phyloP scores from a whole-genome alignment of 2,797 vertebrate species.

The Oryzias sinensis region DNA sequence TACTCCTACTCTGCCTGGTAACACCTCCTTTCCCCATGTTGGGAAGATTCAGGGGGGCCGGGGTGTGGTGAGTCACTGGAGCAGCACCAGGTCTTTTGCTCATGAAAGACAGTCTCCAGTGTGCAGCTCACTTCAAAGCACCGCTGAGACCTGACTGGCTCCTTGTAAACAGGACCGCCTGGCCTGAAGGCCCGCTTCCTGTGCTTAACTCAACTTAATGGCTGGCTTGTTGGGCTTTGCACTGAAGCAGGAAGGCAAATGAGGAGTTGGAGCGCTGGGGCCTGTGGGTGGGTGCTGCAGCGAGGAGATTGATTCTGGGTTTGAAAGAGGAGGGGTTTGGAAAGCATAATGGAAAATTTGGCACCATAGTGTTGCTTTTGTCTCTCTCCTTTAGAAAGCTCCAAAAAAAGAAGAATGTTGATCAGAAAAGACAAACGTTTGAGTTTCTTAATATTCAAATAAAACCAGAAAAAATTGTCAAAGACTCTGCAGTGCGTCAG shows the following conservation, averaged over 20 bases:
- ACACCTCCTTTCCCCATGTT: constrained; percentile 39
- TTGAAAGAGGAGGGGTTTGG: constrained; percentile 51
- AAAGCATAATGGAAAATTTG: constrained; percentile 64
- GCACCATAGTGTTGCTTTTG: constrained; percentile 62
- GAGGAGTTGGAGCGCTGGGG: constrained; percentile 45
- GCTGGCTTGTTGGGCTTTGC: constrained; percentile 77
- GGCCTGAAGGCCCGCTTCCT: constrained; percentile 78
- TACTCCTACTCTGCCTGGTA: constrained; percentile 23
- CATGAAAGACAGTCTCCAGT: constrained; percentile 76
- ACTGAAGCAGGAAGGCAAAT: constrained; percentile 63
- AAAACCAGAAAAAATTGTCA: not conserved
- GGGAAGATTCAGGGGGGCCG: constrained; percentile 50
- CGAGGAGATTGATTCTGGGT: constrained; percentile 53
- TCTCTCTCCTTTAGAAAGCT: constrained; percentile 48
- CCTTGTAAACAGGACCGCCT: constrained; percentile 76
- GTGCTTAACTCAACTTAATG: constrained; percentile 77
- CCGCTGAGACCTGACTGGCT: constrained; percentile 74
- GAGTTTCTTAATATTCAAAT: constrained; percentile 39
- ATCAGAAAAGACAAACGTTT: constrained; percentile 6
- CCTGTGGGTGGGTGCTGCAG: constrained; percentile 53
- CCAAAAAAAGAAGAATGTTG: constrained; percentile 31
- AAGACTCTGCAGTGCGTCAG: not conserved
- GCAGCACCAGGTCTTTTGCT: constrained; percentile 63
- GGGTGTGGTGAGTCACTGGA: constrained; percentile 76
- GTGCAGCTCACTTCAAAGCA: constrained; percentile 73